Conservation (phyloP, 1,140 invertebrate genomes). For the Linepithema humile region DNA sequence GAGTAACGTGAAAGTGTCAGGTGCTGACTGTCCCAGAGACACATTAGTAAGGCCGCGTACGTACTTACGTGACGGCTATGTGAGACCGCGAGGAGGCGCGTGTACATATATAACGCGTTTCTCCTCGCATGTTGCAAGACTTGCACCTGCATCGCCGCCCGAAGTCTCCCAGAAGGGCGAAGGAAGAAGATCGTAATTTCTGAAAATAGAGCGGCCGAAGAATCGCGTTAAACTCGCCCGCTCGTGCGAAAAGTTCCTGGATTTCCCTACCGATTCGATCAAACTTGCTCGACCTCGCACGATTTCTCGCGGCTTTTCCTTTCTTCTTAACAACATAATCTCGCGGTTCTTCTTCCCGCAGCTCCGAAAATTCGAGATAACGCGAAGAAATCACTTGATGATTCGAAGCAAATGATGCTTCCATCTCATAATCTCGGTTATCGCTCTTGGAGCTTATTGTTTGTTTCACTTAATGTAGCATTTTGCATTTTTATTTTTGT, state of each 20-base stretch:
- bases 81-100: neutral
- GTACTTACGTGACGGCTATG: neutral
- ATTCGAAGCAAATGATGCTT: neutral
- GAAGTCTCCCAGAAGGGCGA: slow-evolving; percentile 40
- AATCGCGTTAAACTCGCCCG: slow-evolving; percentile 29
- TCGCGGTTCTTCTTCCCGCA: neutral
- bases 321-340: neutral
- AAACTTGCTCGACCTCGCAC: slow-evolving; percentile 35
- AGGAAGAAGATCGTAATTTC: slow-evolving; percentile 32
- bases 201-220: slow-evolving; percentile 48
- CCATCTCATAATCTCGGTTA: neutral
- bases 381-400: neutral
- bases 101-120: neutral
- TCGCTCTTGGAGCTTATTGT: no score
- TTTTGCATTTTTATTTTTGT: neutral
- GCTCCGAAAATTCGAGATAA: no score
- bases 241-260: slow-evolving; percentile 32
- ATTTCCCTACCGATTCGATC: slow-evolving; percentile 43
- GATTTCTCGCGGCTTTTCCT: slow-evolving; percentile 2
- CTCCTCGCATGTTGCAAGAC: neutral
- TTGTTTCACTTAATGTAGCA: no score
- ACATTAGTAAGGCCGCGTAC: slow-evolving; percentile 59
- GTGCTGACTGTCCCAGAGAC: slow-evolving; percentile 69
- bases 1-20: slow-evolving; percentile 70
- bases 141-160: slow-evolving; percentile 10